Evolutionary conservation across 2,113 vertebrate genomes (phyloP).

Genomic region (Baryphthengus martii): DNA sequence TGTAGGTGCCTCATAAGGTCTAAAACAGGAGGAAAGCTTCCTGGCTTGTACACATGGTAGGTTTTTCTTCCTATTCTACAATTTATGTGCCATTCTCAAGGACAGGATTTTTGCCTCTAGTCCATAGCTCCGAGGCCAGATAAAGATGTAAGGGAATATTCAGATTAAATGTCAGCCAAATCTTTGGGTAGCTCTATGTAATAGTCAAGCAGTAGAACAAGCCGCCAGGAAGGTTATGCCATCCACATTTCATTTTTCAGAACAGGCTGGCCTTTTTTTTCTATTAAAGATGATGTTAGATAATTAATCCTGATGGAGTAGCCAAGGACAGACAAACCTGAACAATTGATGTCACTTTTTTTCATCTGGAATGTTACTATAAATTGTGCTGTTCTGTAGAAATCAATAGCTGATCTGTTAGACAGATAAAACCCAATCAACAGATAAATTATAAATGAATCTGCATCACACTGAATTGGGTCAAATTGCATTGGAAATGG

Average conservation of each 20-base stretch:
- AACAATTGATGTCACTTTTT: not conserved
- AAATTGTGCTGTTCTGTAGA: not conserved
- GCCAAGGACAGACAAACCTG: not conserved
- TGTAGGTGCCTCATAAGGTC: not conserved
- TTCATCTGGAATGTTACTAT: not conserved
- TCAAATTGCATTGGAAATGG: slow-evolving; percentile 42
- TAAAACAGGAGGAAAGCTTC: not conserved
- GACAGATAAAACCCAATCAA: not conserved
- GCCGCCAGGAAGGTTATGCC: not conserved
- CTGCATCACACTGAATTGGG: slow-evolving; percentile 10
- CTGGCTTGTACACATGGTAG: not conserved
- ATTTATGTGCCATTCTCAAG: not conserved
- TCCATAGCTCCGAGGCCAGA: not conserved
- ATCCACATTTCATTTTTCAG: not conserved
- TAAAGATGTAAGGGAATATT: not conserved
- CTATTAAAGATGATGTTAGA: not conserved
- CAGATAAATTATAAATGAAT: slow-evolving; percentile 13
- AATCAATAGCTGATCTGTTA: slow-evolving; percentile 16
- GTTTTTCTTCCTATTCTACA: not conserved
- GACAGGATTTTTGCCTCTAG: not conserved
- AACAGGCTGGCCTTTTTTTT: not conserved
- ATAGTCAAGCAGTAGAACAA: not conserved
- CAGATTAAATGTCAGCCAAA: not conserved
- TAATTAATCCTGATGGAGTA: not conserved
- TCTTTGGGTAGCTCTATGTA: not conserved